phyloP scores from a whole-genome alignment of 2,113 vertebrate species.

The Planiliza haematocheilus region DNA sequence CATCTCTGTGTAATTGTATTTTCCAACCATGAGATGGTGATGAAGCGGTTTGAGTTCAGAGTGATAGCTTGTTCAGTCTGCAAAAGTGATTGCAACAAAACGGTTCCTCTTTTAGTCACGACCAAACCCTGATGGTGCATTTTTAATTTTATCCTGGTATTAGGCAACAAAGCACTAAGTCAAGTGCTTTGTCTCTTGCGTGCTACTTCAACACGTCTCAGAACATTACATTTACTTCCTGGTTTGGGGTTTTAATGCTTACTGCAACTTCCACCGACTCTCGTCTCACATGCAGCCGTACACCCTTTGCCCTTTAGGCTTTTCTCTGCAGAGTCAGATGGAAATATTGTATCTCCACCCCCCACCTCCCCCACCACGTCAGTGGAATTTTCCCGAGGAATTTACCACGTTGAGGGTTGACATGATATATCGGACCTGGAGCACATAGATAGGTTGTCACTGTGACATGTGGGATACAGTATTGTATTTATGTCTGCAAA shows the following conservation, averaged over 20 bases:
- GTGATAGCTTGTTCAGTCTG: too few species aligned
- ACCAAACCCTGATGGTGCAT: too few species aligned
- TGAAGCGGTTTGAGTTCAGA: not conserved
- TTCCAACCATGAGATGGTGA: not conserved
- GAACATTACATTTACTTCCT: too few species aligned
- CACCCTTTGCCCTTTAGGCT: constrained; percentile 38
- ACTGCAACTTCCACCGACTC: not conserved
- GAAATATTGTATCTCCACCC: constrained; percentile 23
- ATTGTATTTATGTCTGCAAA: not conserved
- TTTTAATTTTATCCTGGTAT: too few species aligned
- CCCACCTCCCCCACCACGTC: not conserved
- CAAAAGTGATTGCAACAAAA: too few species aligned
- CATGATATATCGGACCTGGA: constrained; percentile 25
- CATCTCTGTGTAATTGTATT: not conserved
- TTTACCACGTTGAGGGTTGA: constrained; percentile 3
- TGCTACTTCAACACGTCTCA: too few species aligned
- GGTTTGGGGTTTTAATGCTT: too few species aligned
- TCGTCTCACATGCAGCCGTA: too few species aligned
- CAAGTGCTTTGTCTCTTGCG: too few species aligned
- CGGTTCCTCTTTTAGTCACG: too few species aligned
- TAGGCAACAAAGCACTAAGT: too few species aligned
- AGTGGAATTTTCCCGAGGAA: constrained; percentile 34
- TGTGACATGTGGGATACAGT: not conserved
- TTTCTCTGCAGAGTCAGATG: constrained; percentile 18
- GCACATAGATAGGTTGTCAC: constrained; percentile 2